A percentile compares a stretch with the other conserved stretches of the same genome.
Conservation (phyloP, 2,113 vertebrate genomes). For the Callipepla californica region DNA sequence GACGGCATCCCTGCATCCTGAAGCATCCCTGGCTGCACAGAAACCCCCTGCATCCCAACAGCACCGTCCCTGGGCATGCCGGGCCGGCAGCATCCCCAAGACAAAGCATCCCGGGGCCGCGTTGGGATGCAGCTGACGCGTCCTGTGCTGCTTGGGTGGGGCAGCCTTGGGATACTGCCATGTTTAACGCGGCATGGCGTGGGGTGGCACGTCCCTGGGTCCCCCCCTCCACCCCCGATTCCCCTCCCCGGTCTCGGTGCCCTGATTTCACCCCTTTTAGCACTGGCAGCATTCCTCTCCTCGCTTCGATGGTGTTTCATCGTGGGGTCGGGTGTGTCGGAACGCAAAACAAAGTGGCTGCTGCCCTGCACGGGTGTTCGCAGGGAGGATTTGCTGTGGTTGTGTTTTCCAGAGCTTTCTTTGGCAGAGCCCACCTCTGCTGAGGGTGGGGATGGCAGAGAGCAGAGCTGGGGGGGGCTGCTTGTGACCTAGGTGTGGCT, state of each 20-base stretch:
- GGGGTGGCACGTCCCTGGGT: neutral
- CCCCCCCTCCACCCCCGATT: too few species aligned
- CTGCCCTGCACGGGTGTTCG: accelerated
- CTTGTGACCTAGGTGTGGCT: neutral
- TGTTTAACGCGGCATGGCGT: neutral
- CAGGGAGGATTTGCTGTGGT: neutral
- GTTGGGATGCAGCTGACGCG: neutral
- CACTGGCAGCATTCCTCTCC: neutral
- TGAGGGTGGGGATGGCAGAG: neutral
- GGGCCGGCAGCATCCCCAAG: neutral
- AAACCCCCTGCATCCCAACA: accelerated
- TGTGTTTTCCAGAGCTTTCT: constrained; percentile 54
- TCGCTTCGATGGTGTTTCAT: neutral
- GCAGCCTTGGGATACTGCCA: constrained; percentile 41
- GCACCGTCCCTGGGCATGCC: accelerated
- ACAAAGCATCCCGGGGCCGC: constrained; percentile 14
- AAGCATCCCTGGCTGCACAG: neutral
- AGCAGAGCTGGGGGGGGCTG: neutral
- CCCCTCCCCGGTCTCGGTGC: neutral
- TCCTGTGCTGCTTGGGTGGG: constrained; percentile 56
- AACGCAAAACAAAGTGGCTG: neutral
- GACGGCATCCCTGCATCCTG: too few species aligned
- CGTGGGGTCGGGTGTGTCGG: accelerated
- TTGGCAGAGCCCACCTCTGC: neutral
- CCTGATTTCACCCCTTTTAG: neutral